These are phyloP conservation scores for Thunnus maccoyii DNA, from an alignment of 2,113 vertebrate genomes.

Conservation along the genomic window DNA sequence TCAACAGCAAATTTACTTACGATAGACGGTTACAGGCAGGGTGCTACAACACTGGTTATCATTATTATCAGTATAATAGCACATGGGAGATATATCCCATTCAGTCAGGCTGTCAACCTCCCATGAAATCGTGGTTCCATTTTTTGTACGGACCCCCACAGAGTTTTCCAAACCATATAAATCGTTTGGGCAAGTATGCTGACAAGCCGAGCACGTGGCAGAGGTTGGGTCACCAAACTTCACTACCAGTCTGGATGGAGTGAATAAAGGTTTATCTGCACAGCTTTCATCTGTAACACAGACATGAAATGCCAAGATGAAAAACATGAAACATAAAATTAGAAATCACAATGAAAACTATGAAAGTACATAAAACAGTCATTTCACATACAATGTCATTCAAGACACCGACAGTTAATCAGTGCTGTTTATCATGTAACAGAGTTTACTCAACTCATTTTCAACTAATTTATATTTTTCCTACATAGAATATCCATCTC, in stretches of 20 bases:
- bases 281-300: not conserved
- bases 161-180: not conserved
- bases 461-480: no score
- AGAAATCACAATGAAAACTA: not conserved
- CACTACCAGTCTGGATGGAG: constrained; percentile 54
- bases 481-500: no score
- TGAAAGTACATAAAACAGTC: not conserved
- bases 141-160: fast-evolving
- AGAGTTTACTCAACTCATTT: no score
- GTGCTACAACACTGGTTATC: fast-evolving
- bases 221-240: constrained; percentile 30
- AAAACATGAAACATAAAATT: not conserved
- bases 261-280: not conserved
- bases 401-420: no score
- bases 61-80: not conserved
- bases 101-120: not conserved
- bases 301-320: not conserved
- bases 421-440: no score
- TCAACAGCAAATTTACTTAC: constrained; percentile 41
- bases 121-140: constrained; percentile 27
- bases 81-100: not conserved
- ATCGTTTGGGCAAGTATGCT: fast-evolving
- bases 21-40: constrained; percentile 41
- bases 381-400: not conserved
- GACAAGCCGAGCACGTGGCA: constrained; percentile 34